Conservation (phyloP, 2,888 invertebrate species). For the Leucophenga montana region DNA sequence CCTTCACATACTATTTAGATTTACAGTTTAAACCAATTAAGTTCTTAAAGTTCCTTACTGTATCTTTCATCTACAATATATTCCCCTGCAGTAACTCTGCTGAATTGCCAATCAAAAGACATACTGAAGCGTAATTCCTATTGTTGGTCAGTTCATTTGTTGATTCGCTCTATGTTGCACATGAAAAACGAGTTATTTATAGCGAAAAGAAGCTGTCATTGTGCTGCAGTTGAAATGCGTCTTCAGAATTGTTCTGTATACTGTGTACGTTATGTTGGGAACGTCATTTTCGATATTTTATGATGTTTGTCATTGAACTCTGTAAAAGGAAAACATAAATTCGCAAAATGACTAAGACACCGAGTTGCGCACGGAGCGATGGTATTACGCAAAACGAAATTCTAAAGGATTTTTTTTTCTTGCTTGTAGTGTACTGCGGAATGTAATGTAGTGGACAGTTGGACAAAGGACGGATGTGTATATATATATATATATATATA, state of each 20-base stretch:
- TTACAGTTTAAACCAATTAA: too few relatives aligned
- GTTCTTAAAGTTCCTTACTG: too few relatives aligned
- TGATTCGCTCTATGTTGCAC: not conserved
- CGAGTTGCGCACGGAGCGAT: not conserved
- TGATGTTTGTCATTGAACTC: conserved; percentile 68
- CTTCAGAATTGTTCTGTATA: not conserved
- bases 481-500: too few relatives aligned
- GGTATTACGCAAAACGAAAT: not conserved
- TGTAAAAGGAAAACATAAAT: conserved; percentile 64
- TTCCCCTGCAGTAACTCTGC: too few relatives aligned
- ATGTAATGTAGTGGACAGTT: too few relatives aligned
- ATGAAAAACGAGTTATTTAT: not conserved
- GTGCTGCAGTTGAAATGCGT: not conserved
- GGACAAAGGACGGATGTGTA: too few relatives aligned
- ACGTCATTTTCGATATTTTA: conserved; percentile 64
- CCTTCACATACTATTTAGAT: too few relatives aligned
- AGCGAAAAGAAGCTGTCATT: not conserved
- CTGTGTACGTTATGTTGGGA: conserved; percentile 3
- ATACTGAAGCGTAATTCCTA: not conserved
- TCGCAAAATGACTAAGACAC: conserved; percentile 51
- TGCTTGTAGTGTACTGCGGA: not conserved
- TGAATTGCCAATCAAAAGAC: too few relatives aligned
- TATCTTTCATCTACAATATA: too few relatives aligned
- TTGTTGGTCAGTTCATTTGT: conserved; percentile 27
- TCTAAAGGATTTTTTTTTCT: not conserved